phyloP scores from a whole-genome alignment of 2,113 vertebrate genomes.

The Tetraodon nigroviridis region DNA sequence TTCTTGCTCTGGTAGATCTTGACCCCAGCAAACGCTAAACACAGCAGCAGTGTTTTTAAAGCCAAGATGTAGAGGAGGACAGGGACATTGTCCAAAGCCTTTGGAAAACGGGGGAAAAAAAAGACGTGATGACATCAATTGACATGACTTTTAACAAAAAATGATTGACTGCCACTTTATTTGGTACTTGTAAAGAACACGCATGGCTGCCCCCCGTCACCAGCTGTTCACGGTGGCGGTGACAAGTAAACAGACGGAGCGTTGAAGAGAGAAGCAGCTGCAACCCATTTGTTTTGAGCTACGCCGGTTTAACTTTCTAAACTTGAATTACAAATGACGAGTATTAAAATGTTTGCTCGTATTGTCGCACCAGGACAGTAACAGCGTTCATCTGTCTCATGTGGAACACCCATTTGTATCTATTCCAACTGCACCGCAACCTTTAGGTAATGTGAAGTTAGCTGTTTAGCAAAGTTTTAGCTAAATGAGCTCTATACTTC shows the following conservation, averaged over 20 bases:
- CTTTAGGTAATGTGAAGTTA: too few relatives aligned
- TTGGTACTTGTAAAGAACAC: too few relatives aligned
- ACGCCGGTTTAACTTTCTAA: neutral
- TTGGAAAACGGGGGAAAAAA: neutral
- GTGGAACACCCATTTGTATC: too few relatives aligned
- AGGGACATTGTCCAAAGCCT: constrained; percentile 88
- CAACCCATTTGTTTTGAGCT: constrained; percentile 9
- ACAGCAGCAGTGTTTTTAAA: constrained; percentile 89
- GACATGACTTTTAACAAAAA: neutral
- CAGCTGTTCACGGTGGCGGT: neutral
- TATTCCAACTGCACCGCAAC: neutral
- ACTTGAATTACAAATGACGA: neutral
- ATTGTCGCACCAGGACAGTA: accelerated
- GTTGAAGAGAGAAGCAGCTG: constrained; percentile 49
- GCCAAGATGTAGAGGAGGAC: constrained; percentile 92
- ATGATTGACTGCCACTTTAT: too few relatives aligned
- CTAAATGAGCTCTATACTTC: constrained; percentile 19
- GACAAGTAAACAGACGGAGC: neutral
- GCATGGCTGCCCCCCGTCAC: too few relatives aligned
- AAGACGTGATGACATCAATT: neutral
- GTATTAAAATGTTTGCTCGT: neutral
- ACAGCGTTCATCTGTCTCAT: too few relatives aligned
- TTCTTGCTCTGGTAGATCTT: constrained; percentile 88
- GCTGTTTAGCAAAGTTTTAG: neutral
- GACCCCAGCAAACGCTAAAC: constrained; percentile 84